phyloP scores from a whole-genome alignment of 2,888 invertebrate species.

The Choristoneura rosaceana region DNA sequence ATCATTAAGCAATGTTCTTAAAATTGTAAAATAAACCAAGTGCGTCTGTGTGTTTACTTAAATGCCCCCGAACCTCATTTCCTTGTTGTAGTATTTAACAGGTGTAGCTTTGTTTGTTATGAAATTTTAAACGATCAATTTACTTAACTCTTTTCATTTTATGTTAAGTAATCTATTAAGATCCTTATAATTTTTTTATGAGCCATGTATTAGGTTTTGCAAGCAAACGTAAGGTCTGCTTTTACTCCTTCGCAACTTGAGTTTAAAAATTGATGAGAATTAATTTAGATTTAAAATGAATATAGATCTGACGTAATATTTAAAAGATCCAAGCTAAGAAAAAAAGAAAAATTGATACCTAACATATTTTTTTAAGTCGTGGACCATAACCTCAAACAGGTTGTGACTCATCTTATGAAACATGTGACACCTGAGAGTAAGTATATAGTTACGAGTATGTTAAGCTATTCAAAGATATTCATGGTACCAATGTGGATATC shows the following conservation, averaged over 20 bases:
- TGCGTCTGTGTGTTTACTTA: slow-evolving; percentile 68
- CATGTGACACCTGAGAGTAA: slow-evolving; percentile 14
- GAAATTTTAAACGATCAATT: slow-evolving; percentile 30
- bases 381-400: slow-evolving; percentile 18
- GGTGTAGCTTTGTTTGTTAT: slow-evolving; percentile 28
- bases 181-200: slow-evolving; percentile 13
- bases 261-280: too few species aligned
- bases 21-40: slow-evolving; percentile 68
- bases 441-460: not conserved
- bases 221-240: not conserved
- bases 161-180: slow-evolving; percentile 25
- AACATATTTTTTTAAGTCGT: not conserved
- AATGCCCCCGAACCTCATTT: slow-evolving; percentile 46
- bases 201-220: not conserved
- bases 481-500: not conserved
- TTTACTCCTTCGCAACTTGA: not conserved
- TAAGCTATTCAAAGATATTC: slow-evolving; percentile 17
- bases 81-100: slow-evolving; percentile 42
- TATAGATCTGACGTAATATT: not conserved
- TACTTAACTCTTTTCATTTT: slow-evolving; percentile 41
- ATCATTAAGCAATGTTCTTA: slow-evolving; percentile 37
- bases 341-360: not conserved
- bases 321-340: not conserved
- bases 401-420: slow-evolving; percentile 15
- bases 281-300: too few species aligned